Base-by-base conservation (phyloP, 2,113 vertebrate genomes). In the Martes martes region DNA sequence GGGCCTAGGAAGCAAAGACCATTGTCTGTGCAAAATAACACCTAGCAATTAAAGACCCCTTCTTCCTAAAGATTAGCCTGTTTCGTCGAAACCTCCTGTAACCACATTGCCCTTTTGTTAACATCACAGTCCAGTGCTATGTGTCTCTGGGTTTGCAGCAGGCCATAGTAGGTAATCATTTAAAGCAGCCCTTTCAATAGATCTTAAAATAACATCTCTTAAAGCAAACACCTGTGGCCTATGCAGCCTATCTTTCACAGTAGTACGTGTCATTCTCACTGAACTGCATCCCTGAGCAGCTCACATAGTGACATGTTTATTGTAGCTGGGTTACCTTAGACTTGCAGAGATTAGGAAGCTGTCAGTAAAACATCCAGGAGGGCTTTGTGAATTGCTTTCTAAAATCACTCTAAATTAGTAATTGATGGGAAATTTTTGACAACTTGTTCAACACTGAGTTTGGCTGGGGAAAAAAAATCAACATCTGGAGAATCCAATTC, bases 321-420 rank as follows among this genome's bases (percentile, higher is more conserved):
- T 97, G 45, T 24, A 89, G 15, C 55, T 97, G 74, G 0, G 8
- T 96, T 98, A 95, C 84, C 45, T 89, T 57, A 28, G 16, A 74
- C 86, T 96, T 73, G 9, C 39, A 94, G 95, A 93, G 55, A 97
- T 98, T 86, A 94, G 28, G 19, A 39, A 31, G 1, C 61, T 91
- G 45, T 86, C n/a, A 95, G 31, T 82, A 97, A 95, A 71, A 55
- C 16, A 79, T 92, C 33, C 23, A 0, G 11, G 42, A 97, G n/a
- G 0, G 7, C 15, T 96, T 95, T 92, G 90, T 39, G 33, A 71
- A 97, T 47, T 94, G 26, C 33, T 97, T 95, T 83, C 50, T 84
- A 91, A 96, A 88, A 61, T 85, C 78, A 95, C 61, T 96, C 28
- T 82, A 42, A 97, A 97, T 82, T 96, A 95, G 79, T 28, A 97